Conservation (phyloP, 2,113 vertebrate species). For the Chlorodrepanis virens region DNA sequence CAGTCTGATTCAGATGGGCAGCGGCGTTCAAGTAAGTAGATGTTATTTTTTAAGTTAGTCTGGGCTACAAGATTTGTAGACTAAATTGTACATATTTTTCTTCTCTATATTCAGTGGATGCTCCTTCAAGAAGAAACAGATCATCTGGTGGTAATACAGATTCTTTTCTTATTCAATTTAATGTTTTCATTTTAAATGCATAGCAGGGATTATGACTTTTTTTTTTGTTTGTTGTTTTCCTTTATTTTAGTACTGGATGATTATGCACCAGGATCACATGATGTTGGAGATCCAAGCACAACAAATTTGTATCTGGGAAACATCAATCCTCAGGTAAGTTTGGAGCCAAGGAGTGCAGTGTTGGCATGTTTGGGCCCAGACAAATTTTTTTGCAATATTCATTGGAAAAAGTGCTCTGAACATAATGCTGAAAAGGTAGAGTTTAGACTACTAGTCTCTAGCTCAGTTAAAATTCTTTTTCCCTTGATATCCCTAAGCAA, state of each 20-base stretch:
- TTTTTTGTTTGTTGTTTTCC: not conserved
- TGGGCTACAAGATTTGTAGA: not conserved
- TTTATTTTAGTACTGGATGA: slow-evolving; percentile 89
- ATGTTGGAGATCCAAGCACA: slow-evolving; percentile 97
- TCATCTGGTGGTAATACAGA: slow-evolving; percentile 93
- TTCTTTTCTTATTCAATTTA: slow-evolving; percentile 56
- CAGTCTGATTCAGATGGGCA: slow-evolving; percentile 85
- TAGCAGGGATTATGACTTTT: slow-evolving; percentile 56
- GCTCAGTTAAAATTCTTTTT: not conserved
- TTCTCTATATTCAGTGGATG: slow-evolving; percentile 86
- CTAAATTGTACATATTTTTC: not conserved
- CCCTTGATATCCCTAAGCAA: not conserved
- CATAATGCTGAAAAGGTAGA: not conserved
- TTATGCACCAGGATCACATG: slow-evolving; percentile 95
- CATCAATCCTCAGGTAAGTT: slow-evolving; percentile 94
- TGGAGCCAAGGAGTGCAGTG: not conserved
- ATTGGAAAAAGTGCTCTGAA: not conserved
- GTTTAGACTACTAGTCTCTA: not conserved
- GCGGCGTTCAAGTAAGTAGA: slow-evolving; percentile 87
- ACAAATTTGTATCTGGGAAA: slow-evolving; percentile 98
- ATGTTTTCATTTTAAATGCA: not conserved
- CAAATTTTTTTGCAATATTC: not conserved
- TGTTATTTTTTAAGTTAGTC: slow-evolving; percentile 7
- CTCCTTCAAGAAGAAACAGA: slow-evolving; percentile 96
- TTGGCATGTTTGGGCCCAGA: not conserved